Evolutionary conservation across 35 echinoderm and acorn worm species (phyloP), one percentile per base, ranked within the genome.

Genomic region (Heliocidaris erythrogramma): DNA sequence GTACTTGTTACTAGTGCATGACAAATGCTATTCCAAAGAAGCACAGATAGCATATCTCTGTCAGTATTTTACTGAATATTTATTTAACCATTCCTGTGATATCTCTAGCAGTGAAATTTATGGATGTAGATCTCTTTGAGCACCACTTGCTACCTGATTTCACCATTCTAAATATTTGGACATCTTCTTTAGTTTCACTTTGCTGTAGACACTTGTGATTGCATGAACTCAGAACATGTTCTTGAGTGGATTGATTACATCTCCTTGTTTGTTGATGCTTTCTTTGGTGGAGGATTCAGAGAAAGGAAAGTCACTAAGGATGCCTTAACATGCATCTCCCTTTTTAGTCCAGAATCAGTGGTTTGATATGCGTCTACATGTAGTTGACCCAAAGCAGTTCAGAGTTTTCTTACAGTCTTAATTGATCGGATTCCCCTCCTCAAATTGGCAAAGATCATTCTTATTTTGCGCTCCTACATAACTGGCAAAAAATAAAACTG

Each of bases 171-270:
- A 78, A 78, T 78, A 78, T 78, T 78, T 78, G 17, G 65, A 78
- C 65, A 78, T 78, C 65, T 78, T 78, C 65, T 78, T 78, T 27
- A n/a, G 65, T 78, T 78, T 78, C 65, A 78, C 65, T 78, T 78
- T 78, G 65, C 65, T 78, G 27, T 78, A 78, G 65, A 78, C 65
- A 78, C 65, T 78, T 78, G 65, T 78, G 65, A 78, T 78, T 78
- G n/a, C 24, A 78, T 78, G 18, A 21, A 78, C 65, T 78, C 18
- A 78, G 27, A 78, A n/a, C 65, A 78, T 78, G 65, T 78, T 78
- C 18, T 78, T 18, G 17, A 78, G 65, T 21, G 65, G 65, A 78
- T 78, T n/a, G 21, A 78, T 78, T 78, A 78, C 65, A 27, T 78
- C 65, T 78, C 17, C n/a, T 78, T 78, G 65, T 78, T 78, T 78